Conservation (phyloP, 2,113 vertebrate genomes). For the Pseudopodoces humilis region DNA sequence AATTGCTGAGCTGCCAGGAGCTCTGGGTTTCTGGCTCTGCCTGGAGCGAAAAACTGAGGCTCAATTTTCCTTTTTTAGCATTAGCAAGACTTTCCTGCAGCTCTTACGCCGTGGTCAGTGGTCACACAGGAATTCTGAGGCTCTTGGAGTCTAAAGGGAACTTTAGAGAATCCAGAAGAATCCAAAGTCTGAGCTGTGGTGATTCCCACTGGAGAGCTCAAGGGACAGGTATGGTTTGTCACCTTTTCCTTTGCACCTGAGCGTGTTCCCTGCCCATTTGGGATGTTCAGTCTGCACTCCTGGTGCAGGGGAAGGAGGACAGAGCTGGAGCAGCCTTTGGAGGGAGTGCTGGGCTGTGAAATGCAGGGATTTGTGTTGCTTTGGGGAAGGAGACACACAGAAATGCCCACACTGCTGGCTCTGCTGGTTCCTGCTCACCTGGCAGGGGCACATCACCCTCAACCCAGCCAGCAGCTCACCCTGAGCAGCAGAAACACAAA, state of each 20-base stretch:
- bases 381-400: accelerated
- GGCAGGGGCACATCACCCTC: not conserved
- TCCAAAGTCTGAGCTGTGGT: not conserved
- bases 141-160: not conserved
- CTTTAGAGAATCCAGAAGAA: not conserved
- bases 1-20: accelerated
- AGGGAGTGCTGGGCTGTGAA: accelerated
- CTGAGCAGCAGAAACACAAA: not conserved
- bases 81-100: not conserved
- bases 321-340: not conserved
- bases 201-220: not conserved
- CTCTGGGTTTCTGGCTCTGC: not conserved
- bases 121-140: not conserved
- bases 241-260: not conserved
- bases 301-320: not conserved
- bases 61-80: not conserved
- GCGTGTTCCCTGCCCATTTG: not conserved
- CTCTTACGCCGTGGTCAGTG: not conserved
- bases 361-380: not conserved
- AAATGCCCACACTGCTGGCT: not conserved
- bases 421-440: not conserved
- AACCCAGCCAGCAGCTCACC: not conserved
- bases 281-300: accelerated
- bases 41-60: not conserved
- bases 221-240: not conserved